Evolutionary conservation across 2,888 invertebrate species (phyloP), one percentile per base, ranked within the genome.

Genomic region (Hanleya hanleyi): DNA sequence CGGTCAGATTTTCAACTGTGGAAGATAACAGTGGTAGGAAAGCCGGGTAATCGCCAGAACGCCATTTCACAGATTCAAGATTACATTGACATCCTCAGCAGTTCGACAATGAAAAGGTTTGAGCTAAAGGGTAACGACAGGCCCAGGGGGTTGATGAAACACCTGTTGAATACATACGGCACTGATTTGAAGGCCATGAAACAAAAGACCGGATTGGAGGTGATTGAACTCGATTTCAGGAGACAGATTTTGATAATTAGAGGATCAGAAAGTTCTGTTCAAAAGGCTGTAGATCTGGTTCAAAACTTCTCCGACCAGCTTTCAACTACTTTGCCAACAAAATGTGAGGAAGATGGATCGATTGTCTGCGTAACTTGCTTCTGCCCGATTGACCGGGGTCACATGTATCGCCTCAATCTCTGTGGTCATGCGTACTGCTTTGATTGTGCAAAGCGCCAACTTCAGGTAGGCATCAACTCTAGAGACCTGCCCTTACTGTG

Each of bases 341-440:
- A 15, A 12, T 1, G 22, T 9, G 57, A 38, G 9, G 75, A 70
- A 12, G 67, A 41, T 49, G 35, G 70, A n/a, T 70, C 76, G 5
- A 62, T 57, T n/a, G 84, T 86, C 35, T 88, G 88, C 70, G 80
- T 81, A 18, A 80, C 85, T 9, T 89, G 89, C 71, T 72, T 87
- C 33, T 84, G 81, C 67, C 81, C 82, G 12, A 75, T 87, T 2
- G 83, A 85, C 2, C 68, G 70, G 12, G 38, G 50, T 18, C 80
- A 84, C 12, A 69, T 86, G n/a, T 84, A 82, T 67, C 77, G 86
- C 7, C 73, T 86, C n/a, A 86, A 88, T 62, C 76, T 71, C 12
- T 88, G 88, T 74, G 87, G 87, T 1, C 89, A 89, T 76, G 76
- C 83, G 1, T 88, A 87, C 67, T 89, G 89, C 71, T 70, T 64